Base-by-base conservation (phyloP, 2,113 vertebrate genomes). In the Silurus asotus region DNA sequence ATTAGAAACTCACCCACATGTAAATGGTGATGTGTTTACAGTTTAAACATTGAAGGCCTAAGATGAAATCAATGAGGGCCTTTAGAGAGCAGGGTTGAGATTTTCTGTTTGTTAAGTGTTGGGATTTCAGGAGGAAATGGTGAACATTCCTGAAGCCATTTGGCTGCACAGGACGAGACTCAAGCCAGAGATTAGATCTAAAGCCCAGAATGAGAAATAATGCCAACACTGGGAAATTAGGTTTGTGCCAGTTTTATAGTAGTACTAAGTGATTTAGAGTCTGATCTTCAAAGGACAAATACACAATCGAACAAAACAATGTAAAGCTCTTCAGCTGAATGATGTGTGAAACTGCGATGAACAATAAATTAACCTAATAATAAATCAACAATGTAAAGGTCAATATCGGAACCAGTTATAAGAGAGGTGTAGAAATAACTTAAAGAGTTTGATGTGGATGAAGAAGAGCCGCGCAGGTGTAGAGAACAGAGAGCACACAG, bases 81-180 rank as follows among this genome's bases (percentile, higher is more conserved):
- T 85, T 13, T 25, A 85, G 49, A 78, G 75, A 69, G 76, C 77
- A 56, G 55, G 80, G 64, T 81, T 80, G 77, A 51, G 77, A 86
- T 79, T 72, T 81, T 64, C 7, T 67, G 70, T 59, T 86, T 48
- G 67, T 87, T 67, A 10, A 83, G 7, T 28, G 59, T 83, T 88
- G 82, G 84, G 87, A 91, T 92, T 92, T 91, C 92, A 90, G 91
- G 89, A 95, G 95, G 95, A 93, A 95, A 96, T 96, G 93, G 93
- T 94, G 96, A 93, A 92, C 95, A 97, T 97, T 97, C 96, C 95
- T 95, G 94, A 94, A 95, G 95, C 94, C 93, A 93, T 90, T 91
- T 92, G 92, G 85, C 86, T 48, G 48, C 51, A 78, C 53, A 48
- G 53, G 79, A 59, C 28, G 49, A 86, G 77, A 89, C 89, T 89